A percentile compares a stretch with the other conserved stretches of the same genome.
These are phyloP conservation scores for Pararge aegeria DNA, from an alignment of 1,140 invertebrate species.

Conservation along the genomic window DNA sequence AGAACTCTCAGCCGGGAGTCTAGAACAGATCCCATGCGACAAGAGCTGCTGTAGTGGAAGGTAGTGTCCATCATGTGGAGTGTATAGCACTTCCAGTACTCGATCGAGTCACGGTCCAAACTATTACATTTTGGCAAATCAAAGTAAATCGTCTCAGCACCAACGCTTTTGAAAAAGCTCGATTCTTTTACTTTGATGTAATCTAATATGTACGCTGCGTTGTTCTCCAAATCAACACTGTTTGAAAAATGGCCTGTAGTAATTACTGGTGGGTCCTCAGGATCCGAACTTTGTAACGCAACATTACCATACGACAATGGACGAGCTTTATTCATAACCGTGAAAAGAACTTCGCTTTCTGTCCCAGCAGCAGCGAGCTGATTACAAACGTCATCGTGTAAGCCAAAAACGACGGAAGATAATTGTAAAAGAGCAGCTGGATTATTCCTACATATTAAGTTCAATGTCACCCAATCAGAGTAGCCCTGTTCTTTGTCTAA, in stretches of 20 bases:
- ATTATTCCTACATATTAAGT: slow-evolving; percentile 8
- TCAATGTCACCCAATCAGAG: background rate
- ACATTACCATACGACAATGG: slow-evolving; percentile 3
- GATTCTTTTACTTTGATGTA: slow-evolving; percentile 19
- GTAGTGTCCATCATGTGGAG: slow-evolving; percentile 48
- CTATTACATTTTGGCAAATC: slow-evolving; percentile 11
- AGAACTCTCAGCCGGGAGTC: slow-evolving; percentile 66
- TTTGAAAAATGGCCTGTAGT: slow-evolving; percentile 6
- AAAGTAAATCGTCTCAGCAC: slow-evolving; percentile 14
- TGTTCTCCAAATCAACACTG: slow-evolving; percentile 78
- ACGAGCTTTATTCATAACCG: slow-evolving; percentile 6
- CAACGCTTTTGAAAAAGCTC: slow-evolving; percentile 14
- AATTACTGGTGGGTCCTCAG: slow-evolving; percentile 9
- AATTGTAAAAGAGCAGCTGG: background rate
- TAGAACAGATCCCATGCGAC: slow-evolving; percentile 75
- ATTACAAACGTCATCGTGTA: background rate
- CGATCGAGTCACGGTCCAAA: slow-evolving; percentile 14
- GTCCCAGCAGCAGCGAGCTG: background rate
- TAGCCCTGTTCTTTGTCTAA: background rate
- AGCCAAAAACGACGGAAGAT: slow-evolving; percentile 3
- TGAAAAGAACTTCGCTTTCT: slow-evolving; percentile 22
- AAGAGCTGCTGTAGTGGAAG: slow-evolving; percentile 72
- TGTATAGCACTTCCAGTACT: slow-evolving; percentile 68
- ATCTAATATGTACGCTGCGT: slow-evolving; percentile 15
- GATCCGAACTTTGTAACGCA: slow-evolving; percentile 2